Evolutionary conservation across 23 tunicate species (phyloP).

Genomic region (Ascidia mentula): DNA sequence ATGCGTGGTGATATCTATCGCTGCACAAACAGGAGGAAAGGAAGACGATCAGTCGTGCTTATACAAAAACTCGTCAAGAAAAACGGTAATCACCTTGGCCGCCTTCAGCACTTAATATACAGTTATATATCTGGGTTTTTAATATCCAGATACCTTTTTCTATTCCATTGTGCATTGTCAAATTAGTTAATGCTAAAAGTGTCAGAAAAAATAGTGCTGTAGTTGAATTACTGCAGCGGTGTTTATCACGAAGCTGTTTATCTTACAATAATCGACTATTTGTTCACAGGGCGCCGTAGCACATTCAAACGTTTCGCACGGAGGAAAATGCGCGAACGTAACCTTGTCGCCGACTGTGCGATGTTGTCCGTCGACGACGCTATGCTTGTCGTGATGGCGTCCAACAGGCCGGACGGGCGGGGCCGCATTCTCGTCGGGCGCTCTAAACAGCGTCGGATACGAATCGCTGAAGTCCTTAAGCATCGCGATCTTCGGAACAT

Average conservation of each 20-base stretch:
- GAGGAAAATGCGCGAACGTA: slow-evolving; percentile 48
- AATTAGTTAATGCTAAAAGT: too few species aligned
- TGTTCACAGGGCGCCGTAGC: slow-evolving; percentile 8
- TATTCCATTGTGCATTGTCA: too few species aligned
- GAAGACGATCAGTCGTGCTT: slow-evolving; percentile 48
- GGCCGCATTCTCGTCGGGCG: slow-evolving; percentile 64
- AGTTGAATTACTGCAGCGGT: too few species aligned
- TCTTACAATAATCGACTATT: background rate
- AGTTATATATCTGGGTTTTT: too few species aligned
- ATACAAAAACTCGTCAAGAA: slow-evolving; percentile 48
- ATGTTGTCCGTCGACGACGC: slow-evolving; percentile 49
- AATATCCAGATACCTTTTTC: too few species aligned
- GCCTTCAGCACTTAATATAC: too few species aligned
- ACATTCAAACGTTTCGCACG: slow-evolving; percentile 58
- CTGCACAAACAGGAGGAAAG: slow-evolving; percentile 46
- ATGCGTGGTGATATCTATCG: slow-evolving; percentile 60
- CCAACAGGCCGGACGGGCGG: slow-evolving; percentile 44
- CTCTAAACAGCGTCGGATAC: slow-evolving; percentile 43
- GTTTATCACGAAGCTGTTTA: too few species aligned
- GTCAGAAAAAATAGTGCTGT: too few species aligned
- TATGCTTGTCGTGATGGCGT: slow-evolving; percentile 34
- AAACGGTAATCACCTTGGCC: too few species aligned
- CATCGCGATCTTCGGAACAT: slow-evolving; percentile 26
- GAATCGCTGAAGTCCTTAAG: slow-evolving; percentile 23
- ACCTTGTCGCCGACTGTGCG: slow-evolving; percentile 44